These are phyloP conservation scores for Ephydatia muelleri DNA, from an alignment of 37 sponge, comb jelly and placozoan genomes.

Conservation along the genomic window DNA sequence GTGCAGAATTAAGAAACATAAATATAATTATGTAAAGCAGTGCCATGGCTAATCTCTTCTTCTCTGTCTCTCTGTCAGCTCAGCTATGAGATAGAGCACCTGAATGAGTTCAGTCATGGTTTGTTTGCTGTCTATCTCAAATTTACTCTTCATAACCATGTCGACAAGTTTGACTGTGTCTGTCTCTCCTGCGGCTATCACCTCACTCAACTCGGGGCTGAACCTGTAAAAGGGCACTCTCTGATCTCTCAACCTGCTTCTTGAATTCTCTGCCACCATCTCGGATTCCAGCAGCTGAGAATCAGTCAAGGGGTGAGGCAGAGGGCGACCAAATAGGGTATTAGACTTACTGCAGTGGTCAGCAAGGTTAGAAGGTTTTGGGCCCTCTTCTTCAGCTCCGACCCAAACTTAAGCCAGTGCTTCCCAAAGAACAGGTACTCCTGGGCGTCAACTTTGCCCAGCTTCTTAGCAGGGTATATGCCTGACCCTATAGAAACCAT, in stretches of 20 bases:
- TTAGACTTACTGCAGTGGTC: slow-evolving; percentile 46
- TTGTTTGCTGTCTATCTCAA: not conserved
- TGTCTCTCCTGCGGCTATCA: slow-evolving; percentile 48
- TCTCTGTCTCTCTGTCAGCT: slow-evolving; percentile 3
- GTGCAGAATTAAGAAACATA: not conserved
- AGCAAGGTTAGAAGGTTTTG: slow-evolving; percentile 34
- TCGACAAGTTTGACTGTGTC: slow-evolving; percentile 30
- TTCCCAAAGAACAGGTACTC: slow-evolving; percentile 44
- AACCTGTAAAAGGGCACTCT: slow-evolving; percentile 50
- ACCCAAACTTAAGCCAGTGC: slow-evolving; percentile 29
- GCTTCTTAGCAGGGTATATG: slow-evolving; percentile 17
- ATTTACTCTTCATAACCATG: slow-evolving; percentile 42
- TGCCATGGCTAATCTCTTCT: not conserved
- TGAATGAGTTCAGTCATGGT: not conserved
- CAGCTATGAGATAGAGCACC: not conserved
- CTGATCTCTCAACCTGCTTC: slow-evolving; percentile 18
- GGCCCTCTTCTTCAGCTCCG: not conserved
- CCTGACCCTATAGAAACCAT: slow-evolving; percentile 57
- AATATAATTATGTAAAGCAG: no score
- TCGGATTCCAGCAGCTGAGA: slow-evolving; percentile 49
- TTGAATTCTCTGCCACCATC: slow-evolving; percentile 22
- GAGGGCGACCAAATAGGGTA: not conserved
- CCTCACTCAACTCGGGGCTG: slow-evolving; percentile 43
- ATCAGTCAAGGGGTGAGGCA: not conserved
- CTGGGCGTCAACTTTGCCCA: slow-evolving; percentile 41